phyloP scores from a whole-genome alignment of 2,797 vertebrate genomes.

The Tragopan temminckii region DNA sequence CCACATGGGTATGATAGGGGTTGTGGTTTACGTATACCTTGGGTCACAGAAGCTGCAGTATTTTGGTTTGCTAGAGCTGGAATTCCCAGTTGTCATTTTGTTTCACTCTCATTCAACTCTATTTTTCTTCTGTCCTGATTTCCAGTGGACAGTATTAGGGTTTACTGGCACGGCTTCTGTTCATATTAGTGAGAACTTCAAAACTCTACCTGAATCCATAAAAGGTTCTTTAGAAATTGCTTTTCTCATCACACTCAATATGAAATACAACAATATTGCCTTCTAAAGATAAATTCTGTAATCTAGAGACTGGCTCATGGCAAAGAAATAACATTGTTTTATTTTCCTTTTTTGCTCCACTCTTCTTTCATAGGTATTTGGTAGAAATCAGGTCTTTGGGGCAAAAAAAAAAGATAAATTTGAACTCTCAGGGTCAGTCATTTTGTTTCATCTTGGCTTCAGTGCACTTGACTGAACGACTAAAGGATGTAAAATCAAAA shows the following conservation, averaged over 20 bases:
- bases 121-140: background rate
- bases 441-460: conserved; percentile 1
- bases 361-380: background rate
- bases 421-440: background rate
- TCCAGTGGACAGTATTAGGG: background rate
- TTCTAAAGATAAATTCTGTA: background rate
- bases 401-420: background rate
- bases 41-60: background rate
- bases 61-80: background rate
- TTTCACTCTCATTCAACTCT: background rate
- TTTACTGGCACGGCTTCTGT: background rate
- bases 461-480: background rate
- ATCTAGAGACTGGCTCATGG: background rate
- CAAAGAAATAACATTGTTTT: background rate
- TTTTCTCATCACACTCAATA: background rate
- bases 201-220: background rate
- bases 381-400: conserved; percentile 3
- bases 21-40: background rate
- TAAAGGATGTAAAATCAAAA: conserved; percentile 35
- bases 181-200: background rate
- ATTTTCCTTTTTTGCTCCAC: background rate
- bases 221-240: background rate
- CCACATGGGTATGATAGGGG: fast-evolving
- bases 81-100: background rate
- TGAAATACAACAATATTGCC: background rate